Evolutionary conservation across 2,113 vertebrate genomes (phyloP), one percentile per base, ranked within the genome.

Genomic region (Melanerpes aurifrons): DNA sequence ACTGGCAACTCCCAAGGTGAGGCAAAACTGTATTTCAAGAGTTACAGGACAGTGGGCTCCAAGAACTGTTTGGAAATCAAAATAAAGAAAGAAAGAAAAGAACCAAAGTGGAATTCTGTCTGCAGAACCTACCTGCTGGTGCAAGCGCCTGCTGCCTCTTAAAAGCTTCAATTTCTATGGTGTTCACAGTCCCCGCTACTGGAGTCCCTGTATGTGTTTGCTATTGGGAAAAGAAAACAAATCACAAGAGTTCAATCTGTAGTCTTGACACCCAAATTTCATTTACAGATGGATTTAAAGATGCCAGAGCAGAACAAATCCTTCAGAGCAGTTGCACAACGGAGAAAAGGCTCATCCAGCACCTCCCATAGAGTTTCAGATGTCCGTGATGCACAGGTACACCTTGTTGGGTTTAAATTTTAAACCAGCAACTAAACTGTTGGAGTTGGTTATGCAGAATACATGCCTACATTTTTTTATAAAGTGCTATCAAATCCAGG

Each of bases 71-170:
- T 47, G 92, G 59, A 67, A n/a, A 24, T 12, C 18, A 40, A 72
- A 40, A 72, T 62, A 70, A 58, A 75, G 66, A n/a, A 26, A 56
- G 22, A 62, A 31, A 48, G 59, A 66, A 70, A 32, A 63, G 22
- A 61, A 86, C 7, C 24, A 28, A 50, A 37, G 9, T 31, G 31
- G 24, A 90, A 21, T 56, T 54, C 57, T 47, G 29, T 29, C 73
- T 57, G 70, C 5, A 5, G 67, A 71, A 96, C 98, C 0, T 98
- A 99, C 99, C 99, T 99, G 99, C 95, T 87, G 99, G 98, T 54
- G 98, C 97, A 95, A 99, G 98, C 29, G 98, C 98, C 96, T 99
- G 98, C 92, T 99, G 99, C 70, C 99, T 98, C 97, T 99, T 99
- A 97, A 99, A 99, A 78, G 98, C 98, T 97, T 99, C 99, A 73